Percentiles rank a stretch among this genome's conserved stretches.
Evolutionary conservation across 2,888 invertebrate species (phyloP).

Genomic region (Eugnorisma glareosa): DNA sequence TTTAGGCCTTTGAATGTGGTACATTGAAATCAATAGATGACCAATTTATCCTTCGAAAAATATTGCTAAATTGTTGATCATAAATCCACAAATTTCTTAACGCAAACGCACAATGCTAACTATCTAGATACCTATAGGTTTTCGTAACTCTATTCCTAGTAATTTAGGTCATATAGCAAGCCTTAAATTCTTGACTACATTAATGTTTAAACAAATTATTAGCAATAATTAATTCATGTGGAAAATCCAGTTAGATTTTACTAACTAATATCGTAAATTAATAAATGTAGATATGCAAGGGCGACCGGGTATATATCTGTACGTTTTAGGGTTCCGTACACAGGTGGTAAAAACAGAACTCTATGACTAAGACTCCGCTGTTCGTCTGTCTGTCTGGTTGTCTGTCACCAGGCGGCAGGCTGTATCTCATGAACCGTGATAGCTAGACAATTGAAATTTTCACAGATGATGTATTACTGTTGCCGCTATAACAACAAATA

Average conservation of each 20-base stretch:
- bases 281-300: conserved; percentile 31
- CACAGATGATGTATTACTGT: too few relatives aligned
- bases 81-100: not conserved
- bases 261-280: conserved; percentile 43
- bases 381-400: too few relatives aligned
- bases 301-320: not conserved
- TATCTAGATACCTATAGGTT: not conserved
- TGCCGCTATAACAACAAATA: too few relatives aligned
- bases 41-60: not conserved
- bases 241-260: conserved; percentile 62
- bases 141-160: conserved; percentile 41
- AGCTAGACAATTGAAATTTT: too few relatives aligned
- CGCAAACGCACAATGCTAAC: not conserved
- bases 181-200: conserved; percentile 62
- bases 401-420: too few relatives aligned
- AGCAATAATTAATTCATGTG: conserved; percentile 56
- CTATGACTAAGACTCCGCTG: too few relatives aligned
- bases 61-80: not conserved
- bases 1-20: not conserved
- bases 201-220: conserved; percentile 59
- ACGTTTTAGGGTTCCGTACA: too few relatives aligned
- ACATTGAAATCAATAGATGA: not conserved
- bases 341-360: too few relatives aligned
- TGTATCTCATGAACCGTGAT: too few relatives aligned
- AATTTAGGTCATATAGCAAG: conserved; percentile 61